Evolutionary conservation across 2,888 invertebrate genomes (phyloP).

Genomic region (Doris montereyensis): DNA sequence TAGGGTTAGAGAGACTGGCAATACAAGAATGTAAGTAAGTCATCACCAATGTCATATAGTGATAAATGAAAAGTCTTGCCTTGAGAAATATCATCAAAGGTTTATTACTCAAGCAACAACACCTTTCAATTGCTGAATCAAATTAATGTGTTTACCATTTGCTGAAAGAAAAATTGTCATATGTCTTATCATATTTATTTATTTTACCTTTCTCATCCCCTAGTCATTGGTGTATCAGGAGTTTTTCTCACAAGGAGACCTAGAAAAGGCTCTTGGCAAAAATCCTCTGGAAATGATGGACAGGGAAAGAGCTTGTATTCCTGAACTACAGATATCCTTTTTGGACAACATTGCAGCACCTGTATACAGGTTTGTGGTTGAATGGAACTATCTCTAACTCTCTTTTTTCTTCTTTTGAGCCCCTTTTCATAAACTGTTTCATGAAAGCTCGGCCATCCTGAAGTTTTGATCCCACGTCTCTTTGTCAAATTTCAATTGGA

Average conservation of each 20-base stretch:
- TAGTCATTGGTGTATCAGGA: conserved; percentile 85
- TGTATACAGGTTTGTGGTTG: conserved; percentile 75
- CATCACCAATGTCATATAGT: too few relatives aligned
- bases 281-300: conserved; percentile 86
- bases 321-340: conserved; percentile 86
- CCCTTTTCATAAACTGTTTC: not conserved
- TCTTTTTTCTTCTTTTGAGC: not conserved
- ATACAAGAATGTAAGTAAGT: too few relatives aligned
- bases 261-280: conserved; percentile 85
- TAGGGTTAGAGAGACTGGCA: too few relatives aligned
- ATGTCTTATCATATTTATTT: not conserved
- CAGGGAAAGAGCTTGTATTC: conserved; percentile 85
- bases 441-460: not conserved
- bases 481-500: too few relatives aligned
- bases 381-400: not conserved
- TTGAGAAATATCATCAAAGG: too few relatives aligned
- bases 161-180: too few relatives aligned
- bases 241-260: conserved; percentile 90
- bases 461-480: too few relatives aligned
- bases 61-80: too few relatives aligned
- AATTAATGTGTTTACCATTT: too few relatives aligned
- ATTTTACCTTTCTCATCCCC: conserved; percentile 43
- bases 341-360: conserved; percentile 77
- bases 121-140: too few relatives aligned
- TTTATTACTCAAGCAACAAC: too few relatives aligned